A percentile compares a stretch with the other conserved stretches of the same genome.
phyloP scores from a whole-genome alignment of 53 echinoderm and acorn worm genomes.

The Hippasteria phrygiana region DNA sequence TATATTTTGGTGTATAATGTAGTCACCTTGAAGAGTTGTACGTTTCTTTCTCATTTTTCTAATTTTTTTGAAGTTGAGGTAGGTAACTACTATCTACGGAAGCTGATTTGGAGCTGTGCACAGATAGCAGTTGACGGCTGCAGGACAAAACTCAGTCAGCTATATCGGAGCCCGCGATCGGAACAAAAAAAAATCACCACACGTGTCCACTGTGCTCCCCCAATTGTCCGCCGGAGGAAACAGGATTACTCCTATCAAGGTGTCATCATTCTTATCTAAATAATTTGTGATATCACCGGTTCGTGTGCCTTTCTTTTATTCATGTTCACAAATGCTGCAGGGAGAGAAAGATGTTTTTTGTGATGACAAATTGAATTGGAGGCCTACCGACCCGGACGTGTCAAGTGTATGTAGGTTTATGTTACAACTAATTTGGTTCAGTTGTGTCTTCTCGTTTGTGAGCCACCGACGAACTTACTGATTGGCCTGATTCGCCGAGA shows the following conservation, averaged over 20 bases:
- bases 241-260: conserved; percentile 3
- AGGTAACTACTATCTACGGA: no score
- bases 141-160: conserved; percentile 2
- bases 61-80: no score
- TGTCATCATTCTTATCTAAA: conserved; percentile 52
- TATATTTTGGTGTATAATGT: no score
- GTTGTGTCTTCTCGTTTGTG: neutral
- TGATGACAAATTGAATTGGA: neutral
- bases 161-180: neutral
- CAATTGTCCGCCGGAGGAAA: conserved; percentile 18
- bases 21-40: no score
- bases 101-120: no score
- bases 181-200: neutral
- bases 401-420: neutral
- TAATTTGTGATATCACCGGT: conserved; percentile 39
- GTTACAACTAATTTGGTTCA: neutral
- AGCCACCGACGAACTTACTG: neutral
- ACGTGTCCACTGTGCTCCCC: neutral
- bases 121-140: no score
- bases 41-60: no score
- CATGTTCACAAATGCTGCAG: neutral
- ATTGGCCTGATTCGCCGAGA: no score
- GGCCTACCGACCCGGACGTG: neutral
- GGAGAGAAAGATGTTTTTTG: neutral
- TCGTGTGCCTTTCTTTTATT: conserved; percentile 30